A percentile compares a stretch with the other conserved stretches of the same genome.
Conservation (phyloP, 2,888 invertebrate genomes). For the Dione juno region DNA sequence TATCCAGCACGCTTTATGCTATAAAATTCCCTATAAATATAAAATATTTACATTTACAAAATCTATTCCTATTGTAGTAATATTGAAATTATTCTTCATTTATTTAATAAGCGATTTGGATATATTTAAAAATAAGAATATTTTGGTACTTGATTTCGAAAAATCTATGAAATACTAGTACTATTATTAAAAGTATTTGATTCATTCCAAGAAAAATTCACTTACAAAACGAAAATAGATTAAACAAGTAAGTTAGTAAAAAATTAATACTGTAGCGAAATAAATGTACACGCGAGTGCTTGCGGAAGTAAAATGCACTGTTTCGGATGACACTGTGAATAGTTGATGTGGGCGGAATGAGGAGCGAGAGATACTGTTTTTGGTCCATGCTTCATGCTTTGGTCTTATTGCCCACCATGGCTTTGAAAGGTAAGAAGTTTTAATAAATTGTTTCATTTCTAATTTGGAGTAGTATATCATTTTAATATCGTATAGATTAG, state of each 20-base stretch:
- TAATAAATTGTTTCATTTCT: background rate
- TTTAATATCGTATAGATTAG: too few species aligned
- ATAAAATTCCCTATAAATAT: slow-evolving; percentile 23
- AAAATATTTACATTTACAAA: slow-evolving; percentile 9
- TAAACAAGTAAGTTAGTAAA: slow-evolving; percentile 29
- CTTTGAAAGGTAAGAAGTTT: slow-evolving; percentile 69
- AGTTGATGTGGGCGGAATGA: slow-evolving; percentile 65
- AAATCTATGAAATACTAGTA: too few species aligned
- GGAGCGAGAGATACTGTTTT: slow-evolving; percentile 71
- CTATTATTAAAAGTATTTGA: background rate
- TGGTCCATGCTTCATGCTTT: slow-evolving; percentile 77
- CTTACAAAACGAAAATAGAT: slow-evolving; percentile 11
- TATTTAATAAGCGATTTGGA: too few species aligned
- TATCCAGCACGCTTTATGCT: slow-evolving; percentile 35
- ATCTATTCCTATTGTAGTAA: slow-evolving; percentile 8
- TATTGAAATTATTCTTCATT: background rate
- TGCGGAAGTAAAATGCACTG: slow-evolving; percentile 59
- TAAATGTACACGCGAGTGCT: slow-evolving; percentile 48
- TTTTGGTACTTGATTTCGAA: too few species aligned
- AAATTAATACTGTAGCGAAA: slow-evolving; percentile 47
- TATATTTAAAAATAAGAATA: too few species aligned
- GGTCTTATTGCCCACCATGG: slow-evolving; percentile 74
- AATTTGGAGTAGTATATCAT: background rate
- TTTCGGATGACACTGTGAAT: slow-evolving; percentile 61
- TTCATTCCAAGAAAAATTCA: background rate